Percentiles rank a stretch among this genome's conserved stretches.
Conservation (phyloP, 1,140 invertebrate genomes). For the Branchinecta lynchi region DNA sequence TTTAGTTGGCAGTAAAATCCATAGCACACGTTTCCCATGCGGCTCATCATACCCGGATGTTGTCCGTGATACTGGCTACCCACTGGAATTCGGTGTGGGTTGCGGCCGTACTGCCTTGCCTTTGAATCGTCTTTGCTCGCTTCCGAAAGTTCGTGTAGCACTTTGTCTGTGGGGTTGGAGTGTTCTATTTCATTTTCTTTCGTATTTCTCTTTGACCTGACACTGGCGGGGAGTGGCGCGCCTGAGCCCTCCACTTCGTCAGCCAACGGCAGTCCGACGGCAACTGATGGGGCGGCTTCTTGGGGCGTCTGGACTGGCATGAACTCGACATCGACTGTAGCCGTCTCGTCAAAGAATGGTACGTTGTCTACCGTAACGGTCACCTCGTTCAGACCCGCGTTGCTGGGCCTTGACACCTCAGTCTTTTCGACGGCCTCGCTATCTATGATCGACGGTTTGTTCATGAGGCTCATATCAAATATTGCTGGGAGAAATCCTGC, state of each 20-base stretch:
- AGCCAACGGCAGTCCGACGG: neutral
- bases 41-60: neutral
- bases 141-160: neutral
- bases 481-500: neutral
- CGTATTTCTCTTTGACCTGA: neutral
- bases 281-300: neutral
- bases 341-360: neutral
- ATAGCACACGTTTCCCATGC: neutral
- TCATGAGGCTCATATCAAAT: neutral
- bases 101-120: neutral
- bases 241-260: no score
- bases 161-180: neutral
- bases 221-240: neutral
- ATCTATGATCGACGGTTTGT: neutral
- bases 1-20: neutral
- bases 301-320: neutral
- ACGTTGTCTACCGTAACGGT: neutral
- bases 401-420: neutral
- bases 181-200: neutral
- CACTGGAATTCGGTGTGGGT: neutral
- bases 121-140: neutral
- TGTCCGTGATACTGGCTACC: neutral
- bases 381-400: neutral
- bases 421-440: neutral
- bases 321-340: neutral